Evolutionary conservation across 2,797 vertebrate genomes (phyloP), one percentile per base, ranked within the genome.

Genomic region (Aplochiton taeniatus): DNA sequence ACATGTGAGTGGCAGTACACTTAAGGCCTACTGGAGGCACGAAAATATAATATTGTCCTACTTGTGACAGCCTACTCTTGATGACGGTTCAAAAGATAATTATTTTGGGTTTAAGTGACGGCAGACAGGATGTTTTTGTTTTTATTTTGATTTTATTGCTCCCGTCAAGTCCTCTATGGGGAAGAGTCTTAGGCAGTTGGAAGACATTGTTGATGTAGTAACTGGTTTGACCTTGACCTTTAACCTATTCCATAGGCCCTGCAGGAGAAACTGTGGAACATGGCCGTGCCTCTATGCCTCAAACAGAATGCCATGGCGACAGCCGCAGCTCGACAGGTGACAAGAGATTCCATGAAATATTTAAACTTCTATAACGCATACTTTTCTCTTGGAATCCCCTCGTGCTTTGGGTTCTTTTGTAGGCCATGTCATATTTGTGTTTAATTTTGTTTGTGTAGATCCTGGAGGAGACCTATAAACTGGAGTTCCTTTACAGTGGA

Each of bases 401-500:
- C 9, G 17, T 8, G 12, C 14, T 60, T 11, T 58, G 44, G 7
- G 31, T 62, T 49, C 53, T 56, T 41, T 18, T 44, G 11, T 12
- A 56, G 8, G 59, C 12, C 57, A 16, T 44, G 1, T 47, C 13
- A 18, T 61, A 12, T 10, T 9, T 58, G 31, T 56, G 12, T 44
- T 42, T 31, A 13, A 52, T 17, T 64, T 16, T 64, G 45, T 65
- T 9, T 76, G 31, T 83, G 63, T 18, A 98, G 97, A 96, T 99
- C 77, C 73, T 99, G 81, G 96, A 98, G 77, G 95, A 98, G 82
- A 98, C 96, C 0, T 98, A 98, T 56, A 97, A 97, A 58, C 94
- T 99, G 93, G 96, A 99, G 88, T 99, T 98, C 73, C 90, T 98
- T 86, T 99, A 98, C 91, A 94, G 94, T 0, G 94, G 96, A 0